Evolutionary conservation across 2,797 vertebrate genomes (phyloP), one percentile per base, ranked within the genome.

Genomic region (Amniataba percoides): DNA sequence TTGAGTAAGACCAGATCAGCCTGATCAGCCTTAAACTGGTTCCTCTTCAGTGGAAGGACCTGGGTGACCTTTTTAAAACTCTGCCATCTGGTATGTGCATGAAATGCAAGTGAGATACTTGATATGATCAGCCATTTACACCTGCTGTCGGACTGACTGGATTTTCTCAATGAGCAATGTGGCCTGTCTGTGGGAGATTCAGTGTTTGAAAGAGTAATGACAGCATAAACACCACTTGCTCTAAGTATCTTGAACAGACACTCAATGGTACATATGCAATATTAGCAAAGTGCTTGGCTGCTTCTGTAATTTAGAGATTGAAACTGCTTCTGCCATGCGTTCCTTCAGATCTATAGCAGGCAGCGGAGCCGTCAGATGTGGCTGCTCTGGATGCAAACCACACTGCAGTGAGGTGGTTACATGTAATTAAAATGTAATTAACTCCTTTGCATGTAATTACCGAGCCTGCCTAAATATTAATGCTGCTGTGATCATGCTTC

Each of bases 381-480:
- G 40, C 77, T 65, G 70, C 61, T 79, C 53, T 21, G 45, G 70
- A 80, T 68, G 27, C 60, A 46, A 59, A 56, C n/a, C 74, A 7
- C 12, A n/a, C 68, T 34, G 36, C 66, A 66, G 49, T 61, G 23
- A 53, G 61, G 46, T 64, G 70, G 51, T 74, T 67, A 78, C 71
- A 84, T 80, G 64, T 75, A 67, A 81, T 87, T 77, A 64, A 81
- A 83, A 78, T 80, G 65, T 71, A 83, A 86, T 88, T 69, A 88
- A 67, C 45, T 73, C n/a, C 12, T 72, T 61, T 74, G 46, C 49
- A 60, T 87, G 46, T 74, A 81, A 88, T 78, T 77, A 83, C 43
- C 15, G 19, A 27, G 49, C 57, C 61, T 78, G 69, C 36, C 85
- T 67, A 72, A 79, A 83, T 71, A 77, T 84, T 60, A 78, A 80